These are phyloP conservation scores for Troides oblongomaculatus DNA, from an alignment of 2,888 invertebrate species.

Conservation along the genomic window DNA sequence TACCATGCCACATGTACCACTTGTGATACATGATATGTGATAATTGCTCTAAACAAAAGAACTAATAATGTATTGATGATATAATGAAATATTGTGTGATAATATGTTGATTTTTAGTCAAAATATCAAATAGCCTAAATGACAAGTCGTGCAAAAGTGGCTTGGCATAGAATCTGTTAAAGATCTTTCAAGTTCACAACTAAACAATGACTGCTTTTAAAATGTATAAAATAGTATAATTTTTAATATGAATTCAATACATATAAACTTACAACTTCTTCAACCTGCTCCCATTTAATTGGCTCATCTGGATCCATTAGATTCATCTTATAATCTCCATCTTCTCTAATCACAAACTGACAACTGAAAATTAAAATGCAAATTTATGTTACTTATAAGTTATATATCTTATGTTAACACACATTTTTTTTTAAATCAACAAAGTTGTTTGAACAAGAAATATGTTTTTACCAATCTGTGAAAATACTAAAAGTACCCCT, in stretches of 20 bases:
- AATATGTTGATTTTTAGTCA: too few relatives aligned
- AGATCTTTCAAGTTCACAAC: not conserved
- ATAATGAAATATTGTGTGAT: too few relatives aligned
- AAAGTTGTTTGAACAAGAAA: too few relatives aligned
- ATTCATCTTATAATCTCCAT: slow-evolving; percentile 88
- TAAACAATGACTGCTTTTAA: not conserved
- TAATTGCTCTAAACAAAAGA: too few relatives aligned
- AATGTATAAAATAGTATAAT: not conserved
- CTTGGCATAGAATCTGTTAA: too few relatives aligned
- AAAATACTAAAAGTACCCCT: too few relatives aligned
- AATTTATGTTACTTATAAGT: not conserved
- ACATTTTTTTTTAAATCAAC: not conserved
- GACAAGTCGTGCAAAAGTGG: too few relatives aligned
- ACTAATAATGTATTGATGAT: too few relatives aligned
- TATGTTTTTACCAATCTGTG: too few relatives aligned
- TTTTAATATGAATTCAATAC: not conserved
- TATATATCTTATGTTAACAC: not conserved
- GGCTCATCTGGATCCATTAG: slow-evolving; percentile 91
- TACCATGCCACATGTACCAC: too few relatives aligned
- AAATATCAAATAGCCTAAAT: too few relatives aligned
- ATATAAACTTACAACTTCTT: slow-evolving; percentile 90
- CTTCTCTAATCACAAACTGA: slow-evolving; percentile 94
- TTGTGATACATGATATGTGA: too few relatives aligned
- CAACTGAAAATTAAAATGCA: slow-evolving; percentile 82
- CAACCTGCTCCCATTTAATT: slow-evolving; percentile 94